phyloP scores from a whole-genome alignment of 2,888 invertebrate species.

The Athalia rosae region DNA sequence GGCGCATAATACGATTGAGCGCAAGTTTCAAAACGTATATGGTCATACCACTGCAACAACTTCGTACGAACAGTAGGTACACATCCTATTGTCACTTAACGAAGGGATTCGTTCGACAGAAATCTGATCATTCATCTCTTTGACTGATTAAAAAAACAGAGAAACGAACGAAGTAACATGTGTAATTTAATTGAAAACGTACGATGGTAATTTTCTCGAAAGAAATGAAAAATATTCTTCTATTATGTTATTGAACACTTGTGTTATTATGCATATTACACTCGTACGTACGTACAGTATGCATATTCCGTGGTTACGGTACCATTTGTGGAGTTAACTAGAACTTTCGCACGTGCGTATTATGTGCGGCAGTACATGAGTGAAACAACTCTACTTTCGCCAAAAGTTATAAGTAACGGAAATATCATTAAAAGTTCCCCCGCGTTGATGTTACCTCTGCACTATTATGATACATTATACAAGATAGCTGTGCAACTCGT shows the following conservation, averaged over 20 bases:
- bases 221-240: too few relatives aligned
- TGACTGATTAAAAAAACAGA: too few relatives aligned
- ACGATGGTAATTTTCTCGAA: too few relatives aligned
- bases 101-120: not conserved
- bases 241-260: too few relatives aligned
- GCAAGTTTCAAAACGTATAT: not conserved
- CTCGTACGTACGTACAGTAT: too few relatives aligned
- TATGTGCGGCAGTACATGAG: not conserved
- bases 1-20: not conserved
- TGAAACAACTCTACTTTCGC: slow-evolving; percentile 21
- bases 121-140: not conserved
- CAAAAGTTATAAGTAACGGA: slow-evolving; percentile 5
- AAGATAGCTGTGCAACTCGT: slow-evolving; percentile 2
- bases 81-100: slow-evolving; percentile 17
- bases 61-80: slow-evolving; percentile 3
- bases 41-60: not conserved
- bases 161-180: too few relatives aligned
- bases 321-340: too few relatives aligned
- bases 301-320: too few relatives aligned
- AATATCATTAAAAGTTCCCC: slow-evolving; percentile 25
- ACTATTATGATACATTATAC: not conserved
- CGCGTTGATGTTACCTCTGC: not conserved
- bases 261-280: too few relatives aligned
- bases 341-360: too few relatives aligned
- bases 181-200: too few relatives aligned